phyloP scores from a whole-genome alignment of 2,113 vertebrate species.

The Hiodon alosoides region DNA sequence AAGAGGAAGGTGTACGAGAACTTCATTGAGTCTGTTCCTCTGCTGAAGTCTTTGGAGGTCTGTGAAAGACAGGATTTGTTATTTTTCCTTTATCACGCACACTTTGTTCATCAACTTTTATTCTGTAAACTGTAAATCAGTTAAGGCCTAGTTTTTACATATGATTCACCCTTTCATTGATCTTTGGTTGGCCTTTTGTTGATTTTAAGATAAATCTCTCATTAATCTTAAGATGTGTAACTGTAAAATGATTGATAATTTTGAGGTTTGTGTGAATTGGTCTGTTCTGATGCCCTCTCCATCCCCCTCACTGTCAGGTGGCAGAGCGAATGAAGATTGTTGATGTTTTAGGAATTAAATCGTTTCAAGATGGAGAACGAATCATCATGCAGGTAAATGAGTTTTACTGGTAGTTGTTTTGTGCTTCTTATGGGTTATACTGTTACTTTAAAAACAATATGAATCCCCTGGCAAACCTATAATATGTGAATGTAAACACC shows the following conservation, averaged over 20 bases:
- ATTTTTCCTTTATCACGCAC: neutral
- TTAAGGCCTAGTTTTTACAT: no score
- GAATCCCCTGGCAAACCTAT: no score
- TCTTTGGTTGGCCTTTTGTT: no score
- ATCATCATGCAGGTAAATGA: constrained; percentile 86
- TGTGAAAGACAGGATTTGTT: constrained; percentile 29
- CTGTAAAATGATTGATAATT: neutral
- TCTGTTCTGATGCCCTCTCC: constrained; percentile 31
- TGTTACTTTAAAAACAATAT: no score
- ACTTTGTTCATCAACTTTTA: no score
- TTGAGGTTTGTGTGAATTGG: no score
- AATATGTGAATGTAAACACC: no score
- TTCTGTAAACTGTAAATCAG: no score
- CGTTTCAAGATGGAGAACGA: constrained; percentile 82
- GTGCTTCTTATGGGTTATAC: no score
- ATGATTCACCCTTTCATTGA: neutral
- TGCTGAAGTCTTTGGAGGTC: constrained; percentile 96
- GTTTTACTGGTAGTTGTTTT: neutral
- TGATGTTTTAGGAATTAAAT: constrained; percentile 87
- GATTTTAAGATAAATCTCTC: no score
- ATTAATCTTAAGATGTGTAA: neutral
- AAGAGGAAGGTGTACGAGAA: constrained; percentile 88
- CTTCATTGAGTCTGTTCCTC: constrained; percentile 93
- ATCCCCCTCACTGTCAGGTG: constrained; percentile 53
- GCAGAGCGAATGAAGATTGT: constrained; percentile 96